phyloP scores from a whole-genome alignment of 2,113 vertebrate genomes.

The Rana temporaria region DNA sequence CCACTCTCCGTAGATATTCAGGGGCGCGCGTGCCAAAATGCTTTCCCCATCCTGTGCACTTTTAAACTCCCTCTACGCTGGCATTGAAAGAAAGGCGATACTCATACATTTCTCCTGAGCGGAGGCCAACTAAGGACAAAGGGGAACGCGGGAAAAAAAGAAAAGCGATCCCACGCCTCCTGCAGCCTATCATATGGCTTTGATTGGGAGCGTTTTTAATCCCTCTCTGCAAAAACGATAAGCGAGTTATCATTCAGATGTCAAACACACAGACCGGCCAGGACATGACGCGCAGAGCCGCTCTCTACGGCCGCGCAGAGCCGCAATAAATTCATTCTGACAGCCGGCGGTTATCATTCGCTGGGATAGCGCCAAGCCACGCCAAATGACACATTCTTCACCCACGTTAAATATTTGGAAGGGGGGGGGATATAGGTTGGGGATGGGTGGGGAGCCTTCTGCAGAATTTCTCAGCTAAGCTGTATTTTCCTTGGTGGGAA shows the following conservation, averaged over 20 bases:
- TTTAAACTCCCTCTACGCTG: slow-evolving; percentile 13
- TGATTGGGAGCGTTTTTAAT: not conserved
- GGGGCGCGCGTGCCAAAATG: not conserved
- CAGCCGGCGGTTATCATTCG: not conserved
- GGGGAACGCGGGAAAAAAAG: not conserved
- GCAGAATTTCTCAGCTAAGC: slow-evolving; percentile 12
- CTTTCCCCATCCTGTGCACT: slow-evolving; percentile 27
- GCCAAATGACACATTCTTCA: slow-evolving; percentile 32
- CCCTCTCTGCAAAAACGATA: slow-evolving; percentile 6
- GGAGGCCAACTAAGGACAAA: slow-evolving; percentile 37
- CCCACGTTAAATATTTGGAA: slow-evolving; percentile 28
- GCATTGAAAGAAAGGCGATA: slow-evolving; percentile 22
- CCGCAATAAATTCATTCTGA: not conserved
- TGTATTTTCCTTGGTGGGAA: not conserved
- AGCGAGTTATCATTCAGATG: not conserved
- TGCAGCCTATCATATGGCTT: not conserved
- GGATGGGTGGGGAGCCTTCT: not conserved
- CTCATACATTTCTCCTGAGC: slow-evolving; percentile 7
- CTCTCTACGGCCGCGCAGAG: not conserved
- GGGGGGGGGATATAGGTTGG: not conserved
- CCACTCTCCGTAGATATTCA: not conserved
- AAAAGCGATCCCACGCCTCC: slow-evolving; percentile 15
- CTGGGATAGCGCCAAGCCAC: not conserved
- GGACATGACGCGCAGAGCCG: not conserved
- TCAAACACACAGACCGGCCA: not conserved